Conservation (phyloP, 1,140 invertebrate genomes). For the Aricia agestis region DNA sequence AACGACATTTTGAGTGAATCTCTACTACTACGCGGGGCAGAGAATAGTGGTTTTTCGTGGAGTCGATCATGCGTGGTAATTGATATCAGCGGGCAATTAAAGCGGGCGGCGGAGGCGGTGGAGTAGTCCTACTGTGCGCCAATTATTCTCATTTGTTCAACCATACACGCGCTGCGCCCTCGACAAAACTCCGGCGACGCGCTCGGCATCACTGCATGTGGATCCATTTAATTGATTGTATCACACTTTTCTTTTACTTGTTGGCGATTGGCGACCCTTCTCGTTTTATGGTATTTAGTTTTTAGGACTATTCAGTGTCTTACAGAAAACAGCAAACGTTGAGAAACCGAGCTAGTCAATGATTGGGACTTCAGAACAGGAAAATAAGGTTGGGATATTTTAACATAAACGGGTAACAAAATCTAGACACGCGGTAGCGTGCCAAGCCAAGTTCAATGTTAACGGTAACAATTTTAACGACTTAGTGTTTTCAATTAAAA, state of each 20-base stretch:
- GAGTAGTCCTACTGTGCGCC: slow-evolving; percentile 47
- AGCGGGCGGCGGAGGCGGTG: slow-evolving; percentile 43
- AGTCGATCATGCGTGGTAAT: slow-evolving; percentile 60
- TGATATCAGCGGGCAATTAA: slow-evolving; percentile 69
- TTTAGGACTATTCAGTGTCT: too few relatives aligned
- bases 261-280: background rate
- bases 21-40: slow-evolving; percentile 53
- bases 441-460: too few relatives aligned
- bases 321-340: too few relatives aligned
- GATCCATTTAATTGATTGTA: background rate
- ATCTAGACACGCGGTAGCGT: too few relatives aligned
- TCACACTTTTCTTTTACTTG: background rate
- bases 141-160: slow-evolving; percentile 65
- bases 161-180: slow-evolving; percentile 37
- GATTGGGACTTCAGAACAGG: too few relatives aligned
- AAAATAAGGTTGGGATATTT: too few relatives aligned
- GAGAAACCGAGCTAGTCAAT: too few relatives aligned
- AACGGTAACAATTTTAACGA: too few relatives aligned
- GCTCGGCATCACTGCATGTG: background rate
- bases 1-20: slow-evolving; percentile 71
- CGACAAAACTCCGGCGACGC: slow-evolving; percentile 11
- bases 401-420: too few relatives aligned
- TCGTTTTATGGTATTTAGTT: background rate
- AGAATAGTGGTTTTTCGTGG: slow-evolving; percentile 51
- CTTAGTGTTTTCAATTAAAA: too few relatives aligned